Percentiles rank a stretch among this genome's conserved stretches.
These are phyloP conservation scores for Tillus elongatus DNA, from an alignment of 2,888 invertebrate species.

Conservation along the genomic window DNA sequence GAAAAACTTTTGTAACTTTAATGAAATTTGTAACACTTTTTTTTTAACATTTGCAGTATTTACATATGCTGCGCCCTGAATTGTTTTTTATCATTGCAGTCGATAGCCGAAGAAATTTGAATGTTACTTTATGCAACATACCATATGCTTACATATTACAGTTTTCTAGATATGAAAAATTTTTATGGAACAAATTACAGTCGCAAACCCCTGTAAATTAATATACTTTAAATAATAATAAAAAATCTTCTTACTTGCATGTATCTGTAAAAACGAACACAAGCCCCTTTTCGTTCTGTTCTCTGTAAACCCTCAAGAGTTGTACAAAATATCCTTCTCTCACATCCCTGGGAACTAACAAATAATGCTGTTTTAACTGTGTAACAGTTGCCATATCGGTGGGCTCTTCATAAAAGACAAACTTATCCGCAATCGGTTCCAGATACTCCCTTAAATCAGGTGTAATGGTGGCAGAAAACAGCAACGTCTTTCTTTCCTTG, in stretches of 20 bases:
- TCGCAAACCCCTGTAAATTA: too few species aligned
- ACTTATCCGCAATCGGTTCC: constrained; percentile 52
- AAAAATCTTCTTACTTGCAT: constrained; percentile 64
- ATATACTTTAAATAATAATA: not conserved
- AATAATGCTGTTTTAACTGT: constrained; percentile 82
- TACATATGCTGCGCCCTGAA: too few species aligned
- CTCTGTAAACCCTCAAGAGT: constrained; percentile 65
- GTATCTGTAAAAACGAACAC: constrained; percentile 93
- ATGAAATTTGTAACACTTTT: too few species aligned
- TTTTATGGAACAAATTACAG: too few species aligned
- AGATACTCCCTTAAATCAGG: constrained; percentile 65
- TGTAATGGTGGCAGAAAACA: constrained; percentile 95
- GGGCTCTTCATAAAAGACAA: constrained; percentile 58
- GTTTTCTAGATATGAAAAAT: too few species aligned
- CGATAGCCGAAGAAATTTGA: too few species aligned
- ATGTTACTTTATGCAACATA: too few species aligned
- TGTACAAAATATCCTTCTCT: constrained; percentile 89
- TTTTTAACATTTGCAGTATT: too few species aligned
- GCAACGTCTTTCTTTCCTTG: constrained; percentile 70
- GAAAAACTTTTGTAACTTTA: too few species aligned
- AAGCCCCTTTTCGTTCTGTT: constrained; percentile 64
- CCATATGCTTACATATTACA: too few species aligned
- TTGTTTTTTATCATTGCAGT: too few species aligned
- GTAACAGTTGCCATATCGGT: constrained; percentile 74
- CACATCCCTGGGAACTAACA: constrained; percentile 83